These are phyloP conservation scores for Pammene aurita DNA, from an alignment of 2,888 invertebrate genomes.

Conservation along the genomic window DNA sequence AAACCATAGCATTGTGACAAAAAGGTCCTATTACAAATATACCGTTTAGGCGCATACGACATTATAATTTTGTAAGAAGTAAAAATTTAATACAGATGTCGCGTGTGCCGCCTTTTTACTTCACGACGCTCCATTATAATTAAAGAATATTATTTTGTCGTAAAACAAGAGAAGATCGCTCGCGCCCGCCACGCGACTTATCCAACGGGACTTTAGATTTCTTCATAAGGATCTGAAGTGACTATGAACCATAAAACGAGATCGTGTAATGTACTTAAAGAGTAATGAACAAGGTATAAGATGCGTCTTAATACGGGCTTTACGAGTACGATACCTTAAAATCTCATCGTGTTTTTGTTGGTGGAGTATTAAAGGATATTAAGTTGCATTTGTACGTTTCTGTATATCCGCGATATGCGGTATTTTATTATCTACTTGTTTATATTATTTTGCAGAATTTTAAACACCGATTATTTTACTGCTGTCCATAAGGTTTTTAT, in stretches of 20 bases:
- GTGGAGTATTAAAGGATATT: conserved; percentile 6
- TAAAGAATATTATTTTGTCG: conserved; percentile 81
- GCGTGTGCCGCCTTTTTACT: conserved; percentile 78
- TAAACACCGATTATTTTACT: too few relatives aligned
- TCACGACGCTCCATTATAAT: conserved; percentile 77
- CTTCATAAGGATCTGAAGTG: conserved; percentile 56
- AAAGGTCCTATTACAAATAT: conserved; percentile 2
- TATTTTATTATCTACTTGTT: neutral
- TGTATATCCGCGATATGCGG: neutral
- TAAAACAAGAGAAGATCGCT: conserved; percentile 65
- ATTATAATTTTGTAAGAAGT: neutral
- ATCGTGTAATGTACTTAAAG: conserved; percentile 33
- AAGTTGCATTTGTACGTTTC: neutral
- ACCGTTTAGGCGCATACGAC: conserved; percentile 4
- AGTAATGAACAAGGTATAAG: conserved; percentile 20
- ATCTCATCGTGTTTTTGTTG: conserved; percentile 11
- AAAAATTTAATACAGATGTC: conserved; percentile 81
- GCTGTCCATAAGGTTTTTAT: neutral
- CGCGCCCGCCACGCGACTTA: conserved; percentile 68
- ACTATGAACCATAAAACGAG: conserved; percentile 26
- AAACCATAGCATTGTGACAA: conserved; percentile 41
- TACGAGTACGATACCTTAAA: conserved; percentile 22
- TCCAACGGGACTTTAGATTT: conserved; percentile 68
- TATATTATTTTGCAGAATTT: neutral
- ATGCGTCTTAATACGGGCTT: conserved; percentile 22